Evolutionary conservation across 2,113 vertebrate genomes (phyloP).

Genomic region (Raja brachyura): DNA sequence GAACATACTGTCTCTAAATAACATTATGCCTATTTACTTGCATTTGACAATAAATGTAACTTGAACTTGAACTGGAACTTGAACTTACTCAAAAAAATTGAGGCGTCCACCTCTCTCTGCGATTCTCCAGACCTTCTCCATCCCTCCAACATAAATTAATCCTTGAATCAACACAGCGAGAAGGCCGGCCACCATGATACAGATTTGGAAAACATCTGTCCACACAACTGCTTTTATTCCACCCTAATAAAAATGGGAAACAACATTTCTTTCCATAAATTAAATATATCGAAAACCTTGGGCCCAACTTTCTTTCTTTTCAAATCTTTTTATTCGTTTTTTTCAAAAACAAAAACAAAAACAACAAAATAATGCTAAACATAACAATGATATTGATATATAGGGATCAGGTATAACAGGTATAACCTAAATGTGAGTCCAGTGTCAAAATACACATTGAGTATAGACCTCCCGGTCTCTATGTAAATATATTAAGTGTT

Average conservation of each 20-base stretch:
- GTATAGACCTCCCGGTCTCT: too few species aligned
- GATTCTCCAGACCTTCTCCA: constrained; percentile 11
- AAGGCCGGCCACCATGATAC: constrained; percentile 2
- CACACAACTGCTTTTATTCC: constrained; percentile 33
- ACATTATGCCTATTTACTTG: too few species aligned
- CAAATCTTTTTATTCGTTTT: too few species aligned
- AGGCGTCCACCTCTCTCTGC: constrained; percentile 5
- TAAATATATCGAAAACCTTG: neutral
- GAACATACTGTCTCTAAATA: neutral
- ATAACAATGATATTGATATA: too few species aligned
- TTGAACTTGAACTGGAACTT: too few species aligned
- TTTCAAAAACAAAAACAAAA: too few species aligned
- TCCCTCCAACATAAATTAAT: neutral
- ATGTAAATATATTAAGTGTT: too few species aligned
- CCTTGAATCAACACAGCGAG: constrained; percentile 28
- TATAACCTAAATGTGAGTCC: too few species aligned
- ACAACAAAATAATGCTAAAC: too few species aligned
- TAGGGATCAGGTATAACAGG: too few species aligned
- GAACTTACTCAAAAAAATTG: constrained; percentile 31
- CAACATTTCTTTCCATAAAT: neutral
- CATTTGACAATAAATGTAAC: neutral
- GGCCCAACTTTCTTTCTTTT: too few species aligned
- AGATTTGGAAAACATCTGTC: constrained; percentile 32
- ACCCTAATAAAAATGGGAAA: neutral
- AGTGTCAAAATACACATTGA: too few species aligned